These are phyloP conservation scores for Larimichthys crocea DNA, from an alignment of 2,113 vertebrate species.

Conservation along the genomic window DNA sequence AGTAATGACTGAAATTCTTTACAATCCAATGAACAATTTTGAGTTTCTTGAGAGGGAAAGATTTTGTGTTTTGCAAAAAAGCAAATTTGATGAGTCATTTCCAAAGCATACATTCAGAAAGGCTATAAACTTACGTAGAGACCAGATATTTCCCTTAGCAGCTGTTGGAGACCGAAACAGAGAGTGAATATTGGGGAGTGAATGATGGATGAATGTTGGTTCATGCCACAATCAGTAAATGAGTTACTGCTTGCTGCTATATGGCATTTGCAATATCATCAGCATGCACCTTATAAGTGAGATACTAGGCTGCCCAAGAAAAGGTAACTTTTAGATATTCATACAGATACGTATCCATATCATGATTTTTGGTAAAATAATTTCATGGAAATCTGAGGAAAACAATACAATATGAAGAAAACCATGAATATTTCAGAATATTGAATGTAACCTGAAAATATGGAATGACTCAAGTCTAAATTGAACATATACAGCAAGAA, in stretches of 20 bases:
- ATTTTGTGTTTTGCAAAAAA: constrained; percentile 6
- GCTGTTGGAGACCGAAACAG: background rate
- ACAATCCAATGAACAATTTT: constrained; percentile 9
- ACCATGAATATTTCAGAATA: background rate
- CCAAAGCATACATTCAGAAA: background rate
- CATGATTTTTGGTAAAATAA: background rate
- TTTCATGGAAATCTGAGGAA: background rate
- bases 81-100: constrained; percentile 22
- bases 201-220: background rate
- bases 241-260: no score
- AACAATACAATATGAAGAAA: background rate
- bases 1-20: background rate
- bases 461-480: background rate
- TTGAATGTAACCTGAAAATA: background rate
- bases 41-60: background rate
- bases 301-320: background rate
- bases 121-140: background rate
- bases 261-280: background rate
- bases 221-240: background rate
- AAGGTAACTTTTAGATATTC: background rate
- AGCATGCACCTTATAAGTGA: background rate
- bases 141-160: background rate
- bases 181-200: background rate
- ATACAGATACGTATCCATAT: background rate
- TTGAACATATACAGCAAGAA: background rate